A percentile compares a stretch with the other conserved stretches of the same genome.
These are phyloP conservation scores for Danaus plexippus DNA, from an alignment of 1,140 invertebrate species.

Conservation along the genomic window DNA sequence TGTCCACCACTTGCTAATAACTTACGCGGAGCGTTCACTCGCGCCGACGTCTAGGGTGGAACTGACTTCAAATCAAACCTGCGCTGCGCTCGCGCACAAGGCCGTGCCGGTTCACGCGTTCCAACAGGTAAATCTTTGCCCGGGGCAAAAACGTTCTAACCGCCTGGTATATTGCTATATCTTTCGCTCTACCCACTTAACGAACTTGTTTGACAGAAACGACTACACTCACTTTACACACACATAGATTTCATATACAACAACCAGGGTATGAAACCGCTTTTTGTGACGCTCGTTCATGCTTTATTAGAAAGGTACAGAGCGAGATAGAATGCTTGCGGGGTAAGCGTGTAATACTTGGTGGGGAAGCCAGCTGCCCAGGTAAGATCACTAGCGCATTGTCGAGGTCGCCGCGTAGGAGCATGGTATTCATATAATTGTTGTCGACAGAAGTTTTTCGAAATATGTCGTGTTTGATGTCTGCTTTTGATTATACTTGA, in stretches of 20 bases:
- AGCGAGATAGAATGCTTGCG: slow-evolving; percentile 49
- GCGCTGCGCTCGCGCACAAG: slow-evolving; percentile 68
- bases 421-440: slow-evolving; percentile 55
- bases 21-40: slow-evolving; percentile 44
- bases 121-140: slow-evolving; percentile 63
- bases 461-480: too few species aligned
- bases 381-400: slow-evolving; percentile 55
- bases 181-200: slow-evolving; percentile 43
- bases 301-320: slow-evolving; percentile 48
- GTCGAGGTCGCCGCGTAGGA: slow-evolving; percentile 60
- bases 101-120: slow-evolving; percentile 68
- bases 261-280: slow-evolving; percentile 57
- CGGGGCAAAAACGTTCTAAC: slow-evolving; percentile 45
- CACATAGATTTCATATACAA: slow-evolving; percentile 40
- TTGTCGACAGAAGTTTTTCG: slow-evolving; percentile 5
- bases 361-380: slow-evolving; percentile 67
- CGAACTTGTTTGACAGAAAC: slow-evolving; percentile 46
- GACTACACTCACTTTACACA: slow-evolving; percentile 47
- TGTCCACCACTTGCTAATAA: slow-evolving; percentile 34
- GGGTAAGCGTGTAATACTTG: slow-evolving; percentile 44
- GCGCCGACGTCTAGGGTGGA: slow-evolving; percentile 60
- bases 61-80: slow-evolving; percentile 63
- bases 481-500: too few species aligned
- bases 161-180: slow-evolving; percentile 29
- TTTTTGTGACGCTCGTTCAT: slow-evolving; percentile 58